Percentiles rank a stretch among this genome's conserved stretches.
These are phyloP conservation scores for Onychostruthus taczanowskii DNA, from an alignment of 2,113 vertebrate genomes.

Conservation along the genomic window DNA sequence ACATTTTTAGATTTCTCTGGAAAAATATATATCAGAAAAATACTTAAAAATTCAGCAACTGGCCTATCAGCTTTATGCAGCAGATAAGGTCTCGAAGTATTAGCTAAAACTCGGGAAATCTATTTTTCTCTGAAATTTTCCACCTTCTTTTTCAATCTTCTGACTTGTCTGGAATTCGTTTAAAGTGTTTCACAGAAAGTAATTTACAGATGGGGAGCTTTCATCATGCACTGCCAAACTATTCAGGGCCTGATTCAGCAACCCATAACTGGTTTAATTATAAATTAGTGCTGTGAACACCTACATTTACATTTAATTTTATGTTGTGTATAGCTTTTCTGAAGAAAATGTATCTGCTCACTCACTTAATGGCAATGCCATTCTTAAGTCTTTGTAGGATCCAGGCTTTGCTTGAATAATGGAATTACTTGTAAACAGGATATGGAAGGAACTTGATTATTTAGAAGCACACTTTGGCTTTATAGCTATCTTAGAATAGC, in stretches of 20 bases:
- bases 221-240: background rate
- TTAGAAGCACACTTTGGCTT: background rate
- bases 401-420: background rate
- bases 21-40: background rate
- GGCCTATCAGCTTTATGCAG: background rate
- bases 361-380: background rate
- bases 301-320: background rate
- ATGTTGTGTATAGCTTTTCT: background rate
- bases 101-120: background rate
- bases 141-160: constrained; percentile 4
- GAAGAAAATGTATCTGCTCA: background rate
- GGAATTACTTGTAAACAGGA: background rate
- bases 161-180: background rate
- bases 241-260: background rate
- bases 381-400: background rate
- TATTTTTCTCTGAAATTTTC: background rate
- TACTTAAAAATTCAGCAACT: background rate
- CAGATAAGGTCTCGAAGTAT: background rate
- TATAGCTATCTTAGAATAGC: background rate
- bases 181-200: constrained; percentile 20
- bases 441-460: background rate
- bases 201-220: background rate
- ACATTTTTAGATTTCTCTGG: constrained; percentile 3
- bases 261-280: background rate
- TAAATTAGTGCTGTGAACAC: background rate